Evolutionary conservation across 2,888 invertebrate genomes (phyloP).

Genomic region (Pristionchus exspectatus): DNA sequence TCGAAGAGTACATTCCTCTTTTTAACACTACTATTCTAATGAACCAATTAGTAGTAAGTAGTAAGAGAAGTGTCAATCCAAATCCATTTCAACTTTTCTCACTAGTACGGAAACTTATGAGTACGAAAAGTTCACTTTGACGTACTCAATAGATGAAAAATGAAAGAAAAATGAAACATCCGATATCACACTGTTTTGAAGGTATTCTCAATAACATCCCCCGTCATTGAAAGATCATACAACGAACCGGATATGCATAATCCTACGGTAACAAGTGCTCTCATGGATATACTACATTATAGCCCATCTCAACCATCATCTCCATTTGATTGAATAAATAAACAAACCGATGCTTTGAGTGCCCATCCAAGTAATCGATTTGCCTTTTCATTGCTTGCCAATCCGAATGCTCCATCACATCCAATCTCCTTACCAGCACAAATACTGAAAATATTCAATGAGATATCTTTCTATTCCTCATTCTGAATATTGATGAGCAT

Average conservation of each 20-base stretch:
- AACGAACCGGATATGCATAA: neutral
- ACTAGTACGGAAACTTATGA: neutral
- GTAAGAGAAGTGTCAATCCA: neutral
- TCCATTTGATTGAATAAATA: neutral
- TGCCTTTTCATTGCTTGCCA: conserved; percentile 11
- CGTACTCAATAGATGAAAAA: neutral
- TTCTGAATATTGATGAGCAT: conserved; percentile 12
- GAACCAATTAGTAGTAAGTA: neutral
- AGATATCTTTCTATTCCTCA: conserved; percentile 8
- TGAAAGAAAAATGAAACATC: neutral
- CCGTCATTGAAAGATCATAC: neutral
- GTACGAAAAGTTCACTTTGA: neutral
- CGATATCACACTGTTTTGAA: neutral
- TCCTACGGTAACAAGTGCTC: too few relatives aligned
- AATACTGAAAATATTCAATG: conserved; percentile 11
- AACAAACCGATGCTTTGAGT: neutral
- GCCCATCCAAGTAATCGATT: neutral
- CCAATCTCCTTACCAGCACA: conserved; percentile 49
- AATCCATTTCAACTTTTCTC: neutral
- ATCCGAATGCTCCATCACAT: conserved; percentile 51
- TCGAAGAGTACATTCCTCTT: neutral
- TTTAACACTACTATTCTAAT: neutral
- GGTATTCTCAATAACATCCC: neutral
- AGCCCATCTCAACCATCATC: neutral
- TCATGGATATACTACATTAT: too few relatives aligned